Evolutionary conservation across 2,113 vertebrate species (phyloP), one percentile per base, ranked within the genome.

Genomic region (Raphicerus campestris): DNA sequence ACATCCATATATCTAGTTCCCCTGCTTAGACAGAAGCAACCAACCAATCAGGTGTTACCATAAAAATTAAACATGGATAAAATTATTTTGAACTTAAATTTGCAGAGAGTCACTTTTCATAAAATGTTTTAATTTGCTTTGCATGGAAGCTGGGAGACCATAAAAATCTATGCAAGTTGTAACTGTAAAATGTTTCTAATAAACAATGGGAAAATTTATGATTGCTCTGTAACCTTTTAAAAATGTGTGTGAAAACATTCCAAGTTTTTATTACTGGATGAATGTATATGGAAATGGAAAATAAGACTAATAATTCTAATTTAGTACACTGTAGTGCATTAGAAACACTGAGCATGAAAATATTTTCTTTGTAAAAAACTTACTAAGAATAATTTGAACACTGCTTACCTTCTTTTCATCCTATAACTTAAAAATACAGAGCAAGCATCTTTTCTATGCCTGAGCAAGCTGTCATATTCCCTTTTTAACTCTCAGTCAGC

Each of bases 61-160:
- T 82, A 60, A 94, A 58, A 95, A 92, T 90, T 86, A 93, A 89
- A 91, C 1, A 28, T 73, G 39, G 16, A 93, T n/a, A 91, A 93
- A 66, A 84, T 53, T 58, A 28, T 75, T 82, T 92, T 73, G 30
- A 42, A 91, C 73, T 96, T 89, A 82, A 83, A 51, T 77, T 26
- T 82, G 53, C 26, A 92, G n/a, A 91, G 70, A 81, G 56, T 24
- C 2, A 53, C 17, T 75, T 66, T 81, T 56, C 39, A 63, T 61
- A 86, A 80, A 93, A 63, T 66, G 58, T 16, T n/a, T 1, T 70
- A 81, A 63, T 61, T 86, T 61, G 45, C 47, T 95, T 56, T 89
- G 13, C 32, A 89, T 6, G 49, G 85, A 39, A 85, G 26, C 30
- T 56, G 45, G 30, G 39, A 85, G 20, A 51, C n/a, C n/a, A 89